A percentile compares a stretch with the other conserved stretches of the same genome.
phyloP scores from a whole-genome alignment of 2,888 invertebrate species.

The Blastobasis lacticolella region DNA sequence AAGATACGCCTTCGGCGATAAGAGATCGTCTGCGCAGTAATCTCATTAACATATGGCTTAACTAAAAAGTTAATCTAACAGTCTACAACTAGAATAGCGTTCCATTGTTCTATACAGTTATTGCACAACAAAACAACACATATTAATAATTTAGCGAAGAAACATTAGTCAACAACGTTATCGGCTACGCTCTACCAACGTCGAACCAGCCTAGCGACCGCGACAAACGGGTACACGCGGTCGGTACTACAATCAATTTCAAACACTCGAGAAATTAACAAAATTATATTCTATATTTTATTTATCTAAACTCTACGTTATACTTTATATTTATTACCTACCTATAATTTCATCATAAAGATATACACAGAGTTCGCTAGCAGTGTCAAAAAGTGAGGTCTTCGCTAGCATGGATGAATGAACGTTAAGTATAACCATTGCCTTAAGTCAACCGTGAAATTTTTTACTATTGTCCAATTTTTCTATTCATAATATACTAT shows the following conservation, averaged over 20 bases:
- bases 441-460: slow-evolving; percentile 3
- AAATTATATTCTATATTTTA: slow-evolving; percentile 13
- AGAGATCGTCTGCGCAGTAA: slow-evolving; percentile 52
- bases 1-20: slow-evolving; percentile 49
- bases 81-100: slow-evolving; percentile 28
- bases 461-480: not conserved
- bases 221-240: slow-evolving; percentile 8
- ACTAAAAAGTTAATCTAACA: slow-evolving; percentile 31
- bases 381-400: slow-evolving; percentile 32
- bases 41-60: slow-evolving; percentile 52
- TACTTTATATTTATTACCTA: not conserved
- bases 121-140: slow-evolving; percentile 34
- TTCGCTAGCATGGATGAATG: slow-evolving; percentile 20
- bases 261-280: slow-evolving; percentile 10
- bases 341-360: not conserved
- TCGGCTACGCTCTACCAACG: not conserved
- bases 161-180: slow-evolving; percentile 5
- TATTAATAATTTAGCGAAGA: slow-evolving; percentile 13
- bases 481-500: not conserved
- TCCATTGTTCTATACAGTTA: slow-evolving; percentile 26
- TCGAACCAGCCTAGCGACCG: slow-evolving; percentile 17
- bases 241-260: slow-evolving; percentile 3
- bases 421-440: slow-evolving; percentile 12
- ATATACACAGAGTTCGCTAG: not conserved
- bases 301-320: slow-evolving; percentile 15